phyloP scores from a whole-genome alignment of 2,888 invertebrate species.

The Agonopterix alstromeriana region DNA sequence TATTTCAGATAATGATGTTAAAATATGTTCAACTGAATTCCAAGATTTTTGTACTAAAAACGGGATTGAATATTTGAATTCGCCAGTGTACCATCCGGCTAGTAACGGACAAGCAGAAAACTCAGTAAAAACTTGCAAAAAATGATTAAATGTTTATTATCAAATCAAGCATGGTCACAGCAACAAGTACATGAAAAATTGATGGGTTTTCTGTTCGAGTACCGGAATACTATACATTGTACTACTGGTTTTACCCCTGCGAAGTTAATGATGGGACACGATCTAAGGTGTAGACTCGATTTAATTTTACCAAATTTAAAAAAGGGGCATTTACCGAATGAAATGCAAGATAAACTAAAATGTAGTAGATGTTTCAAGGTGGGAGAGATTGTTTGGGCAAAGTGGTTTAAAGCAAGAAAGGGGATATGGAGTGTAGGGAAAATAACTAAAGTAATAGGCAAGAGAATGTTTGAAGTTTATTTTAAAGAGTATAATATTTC shows the following conservation, averaged over 20 bases:
- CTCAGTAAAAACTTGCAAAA: constrained; percentile 16
- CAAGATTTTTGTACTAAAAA: constrained; percentile 10
- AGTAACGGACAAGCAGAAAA: constrained; percentile 16
- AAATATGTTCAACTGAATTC: constrained; percentile 11
- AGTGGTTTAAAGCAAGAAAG: constrained; percentile 4
- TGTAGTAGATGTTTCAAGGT: background rate
- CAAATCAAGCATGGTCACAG: background rate
- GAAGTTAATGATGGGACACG: constrained; percentile 15
- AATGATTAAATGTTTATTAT: constrained; percentile 7
- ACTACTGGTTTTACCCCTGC: constrained; percentile 15
- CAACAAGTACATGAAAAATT: constrained; percentile 9
- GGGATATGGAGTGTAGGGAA: constrained; percentile 3
- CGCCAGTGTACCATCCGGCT: constrained; percentile 12
- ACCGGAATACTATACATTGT: constrained; percentile 16
- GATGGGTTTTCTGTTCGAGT: constrained; percentile 14
- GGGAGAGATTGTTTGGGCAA: background rate
- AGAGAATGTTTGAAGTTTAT: constrained; percentile 2
- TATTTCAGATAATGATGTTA: constrained; percentile 11
- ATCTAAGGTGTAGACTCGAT: constrained; percentile 14
- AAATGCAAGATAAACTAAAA: background rate
- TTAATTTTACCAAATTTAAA: background rate
- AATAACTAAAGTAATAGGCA: constrained; percentile 1
- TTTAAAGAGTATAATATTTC: background rate
- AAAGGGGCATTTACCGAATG: background rate
- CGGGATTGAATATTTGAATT: constrained; percentile 10